These are phyloP conservation scores for Cotesia chilonis DNA, from an alignment of 1,140 invertebrate genomes.

Conservation along the genomic window DNA sequence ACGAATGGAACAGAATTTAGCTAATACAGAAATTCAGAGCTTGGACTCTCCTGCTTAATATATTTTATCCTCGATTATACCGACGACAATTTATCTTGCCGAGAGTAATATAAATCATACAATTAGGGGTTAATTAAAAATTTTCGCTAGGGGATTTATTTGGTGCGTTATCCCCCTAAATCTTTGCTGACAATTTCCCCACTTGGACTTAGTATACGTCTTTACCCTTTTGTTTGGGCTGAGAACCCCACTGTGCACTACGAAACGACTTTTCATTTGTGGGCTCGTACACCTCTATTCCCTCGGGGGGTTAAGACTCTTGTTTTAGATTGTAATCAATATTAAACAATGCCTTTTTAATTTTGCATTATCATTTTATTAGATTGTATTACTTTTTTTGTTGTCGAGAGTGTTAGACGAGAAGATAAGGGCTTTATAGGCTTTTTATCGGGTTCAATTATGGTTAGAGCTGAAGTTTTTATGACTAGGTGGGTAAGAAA, in stretches of 20 bases:
- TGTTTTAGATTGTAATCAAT: constrained; percentile 27
- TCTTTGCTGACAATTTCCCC: constrained; percentile 21
- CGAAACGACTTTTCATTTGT: constrained; percentile 1
- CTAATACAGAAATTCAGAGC: too few relatives aligned
- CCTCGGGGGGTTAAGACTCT: constrained; percentile 17
- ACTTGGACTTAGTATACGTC: constrained; percentile 10
- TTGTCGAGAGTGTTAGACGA: too few relatives aligned
- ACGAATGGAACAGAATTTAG: background rate
- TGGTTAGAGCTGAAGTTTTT: too few relatives aligned
- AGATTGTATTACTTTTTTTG: too few relatives aligned
- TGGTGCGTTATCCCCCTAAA: constrained; percentile 21
- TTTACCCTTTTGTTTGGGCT: constrained; percentile 24
- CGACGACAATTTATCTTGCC: background rate
- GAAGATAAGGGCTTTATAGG: too few relatives aligned
- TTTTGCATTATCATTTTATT: background rate
- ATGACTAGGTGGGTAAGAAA: too few relatives aligned
- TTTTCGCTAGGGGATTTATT: constrained; percentile 24
- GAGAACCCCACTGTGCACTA: constrained; percentile 3
- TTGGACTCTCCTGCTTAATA: background rate
- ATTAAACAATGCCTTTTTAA: background rate
- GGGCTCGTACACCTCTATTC: background rate
- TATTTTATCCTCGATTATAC: background rate
- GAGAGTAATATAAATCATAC: constrained; percentile 19
- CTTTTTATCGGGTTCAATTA: too few relatives aligned
- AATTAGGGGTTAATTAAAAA: constrained; percentile 30